phyloP scores from a whole-genome alignment of 2,797 vertebrate genomes.

The Adelosebastes latens region DNA sequence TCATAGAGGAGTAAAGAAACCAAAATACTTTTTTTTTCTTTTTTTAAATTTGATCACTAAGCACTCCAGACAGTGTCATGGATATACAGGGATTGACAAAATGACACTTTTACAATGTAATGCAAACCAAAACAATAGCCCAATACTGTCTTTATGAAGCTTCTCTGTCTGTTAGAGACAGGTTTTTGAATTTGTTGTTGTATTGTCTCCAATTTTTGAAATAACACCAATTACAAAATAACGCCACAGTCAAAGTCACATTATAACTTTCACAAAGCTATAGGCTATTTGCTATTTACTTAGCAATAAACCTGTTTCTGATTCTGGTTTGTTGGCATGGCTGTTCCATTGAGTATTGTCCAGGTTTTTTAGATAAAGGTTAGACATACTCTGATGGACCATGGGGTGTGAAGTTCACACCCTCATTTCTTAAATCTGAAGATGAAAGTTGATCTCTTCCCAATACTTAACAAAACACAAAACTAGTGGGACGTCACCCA shows the following conservation, averaged over 20 bases:
- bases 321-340: neutral
- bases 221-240: neutral
- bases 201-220: neutral
- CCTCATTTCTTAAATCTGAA: no score
- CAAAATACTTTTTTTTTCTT: neutral
- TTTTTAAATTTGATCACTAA: no score
- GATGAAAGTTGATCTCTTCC: no score
- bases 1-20: no score
- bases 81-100: neutral
- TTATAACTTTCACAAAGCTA: neutral
- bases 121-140: neutral
- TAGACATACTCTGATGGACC: no score
- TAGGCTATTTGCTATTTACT: neutral
- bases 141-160: neutral
- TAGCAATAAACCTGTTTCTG: neutral
- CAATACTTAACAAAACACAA: neutral
- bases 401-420: no score
- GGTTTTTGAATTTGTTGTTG: neutral
- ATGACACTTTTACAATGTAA: neutral
- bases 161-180: neutral
- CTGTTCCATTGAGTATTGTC: neutral
- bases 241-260: neutral
- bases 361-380: neutral
- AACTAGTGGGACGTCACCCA: neutral
- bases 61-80: neutral